Evolutionary conservation across 2,113 vertebrate genomes (phyloP).

Genomic region (Silurus meridionalis): DNA sequence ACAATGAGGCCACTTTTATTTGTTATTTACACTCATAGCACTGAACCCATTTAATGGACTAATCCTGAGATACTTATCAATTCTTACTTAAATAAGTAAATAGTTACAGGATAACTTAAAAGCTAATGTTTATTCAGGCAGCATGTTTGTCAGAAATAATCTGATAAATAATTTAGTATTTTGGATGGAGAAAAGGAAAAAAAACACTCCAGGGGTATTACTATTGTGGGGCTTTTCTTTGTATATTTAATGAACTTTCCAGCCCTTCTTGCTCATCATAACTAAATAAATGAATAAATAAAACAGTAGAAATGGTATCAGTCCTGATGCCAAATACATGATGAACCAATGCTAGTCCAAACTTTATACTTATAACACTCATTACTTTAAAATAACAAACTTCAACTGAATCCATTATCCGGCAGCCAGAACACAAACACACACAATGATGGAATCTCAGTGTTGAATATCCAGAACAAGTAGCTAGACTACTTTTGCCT

Average conservation of each 20-base stretch:
- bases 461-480: background rate
- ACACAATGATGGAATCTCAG: background rate
- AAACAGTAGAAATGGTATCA: background rate
- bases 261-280: background rate
- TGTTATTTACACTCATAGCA: slow-evolving; percentile 7
- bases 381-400: background rate
- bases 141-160: slow-evolving; percentile 18
- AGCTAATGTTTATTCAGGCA: slow-evolving; percentile 27
- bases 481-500: background rate
- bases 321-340: background rate
- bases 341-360: background rate
- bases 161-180: slow-evolving; percentile 15
- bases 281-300: background rate
- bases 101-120: slow-evolving; percentile 11
- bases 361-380: background rate
- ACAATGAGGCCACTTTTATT: slow-evolving; percentile 8
- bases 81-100: slow-evolving; percentile 30
- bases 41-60: slow-evolving; percentile 11
- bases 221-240: slow-evolving; percentile 4
- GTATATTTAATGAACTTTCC: slow-evolving; percentile 10
- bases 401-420: background rate
- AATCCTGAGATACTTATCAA: background rate
- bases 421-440: background rate
- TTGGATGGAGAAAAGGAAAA: slow-evolving; percentile 6
- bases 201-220: slow-evolving; percentile 6